phyloP scores from a whole-genome alignment of 2,797 vertebrate genomes.

The Graptemys geographica region DNA sequence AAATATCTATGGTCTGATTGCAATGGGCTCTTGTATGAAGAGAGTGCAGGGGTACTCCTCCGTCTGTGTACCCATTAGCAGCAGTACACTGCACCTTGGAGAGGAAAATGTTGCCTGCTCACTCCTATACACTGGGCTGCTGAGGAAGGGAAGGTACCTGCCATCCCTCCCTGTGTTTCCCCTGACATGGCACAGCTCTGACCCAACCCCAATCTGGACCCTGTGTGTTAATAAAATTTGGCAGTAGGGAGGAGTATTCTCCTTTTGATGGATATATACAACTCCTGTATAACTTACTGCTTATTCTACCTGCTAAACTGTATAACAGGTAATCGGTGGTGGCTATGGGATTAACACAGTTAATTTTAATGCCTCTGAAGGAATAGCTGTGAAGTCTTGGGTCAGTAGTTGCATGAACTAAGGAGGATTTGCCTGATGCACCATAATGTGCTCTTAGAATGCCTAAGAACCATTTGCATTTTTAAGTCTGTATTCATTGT shows the following conservation, averaged over 20 bases:
- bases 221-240: neutral
- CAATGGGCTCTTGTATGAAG: neutral
- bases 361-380: constrained; percentile 72
- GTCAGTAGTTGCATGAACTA: constrained; percentile 68
- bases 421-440: constrained; percentile 68
- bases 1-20: neutral
- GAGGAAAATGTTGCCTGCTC: accelerated
- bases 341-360: constrained; percentile 68
- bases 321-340: constrained; percentile 68
- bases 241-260: neutral
- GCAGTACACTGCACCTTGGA: neutral
- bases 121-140: neutral
- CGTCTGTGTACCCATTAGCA: neutral
- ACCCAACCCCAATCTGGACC: neutral
- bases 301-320: constrained; percentile 60
- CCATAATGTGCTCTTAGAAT: constrained; percentile 52
- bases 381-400: constrained; percentile 63
- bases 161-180: neutral
- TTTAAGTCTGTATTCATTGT: constrained; percentile 48
- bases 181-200: neutral
- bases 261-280: neutral
- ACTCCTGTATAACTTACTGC: constrained; percentile 34
- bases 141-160: neutral
- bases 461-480: constrained; percentile 54
- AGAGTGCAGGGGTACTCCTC: neutral